Evolutionary conservation across 2,888 invertebrate species (phyloP), one percentile per base, ranked within the genome.

Genomic region (Ditylenchus weischeri): DNA sequence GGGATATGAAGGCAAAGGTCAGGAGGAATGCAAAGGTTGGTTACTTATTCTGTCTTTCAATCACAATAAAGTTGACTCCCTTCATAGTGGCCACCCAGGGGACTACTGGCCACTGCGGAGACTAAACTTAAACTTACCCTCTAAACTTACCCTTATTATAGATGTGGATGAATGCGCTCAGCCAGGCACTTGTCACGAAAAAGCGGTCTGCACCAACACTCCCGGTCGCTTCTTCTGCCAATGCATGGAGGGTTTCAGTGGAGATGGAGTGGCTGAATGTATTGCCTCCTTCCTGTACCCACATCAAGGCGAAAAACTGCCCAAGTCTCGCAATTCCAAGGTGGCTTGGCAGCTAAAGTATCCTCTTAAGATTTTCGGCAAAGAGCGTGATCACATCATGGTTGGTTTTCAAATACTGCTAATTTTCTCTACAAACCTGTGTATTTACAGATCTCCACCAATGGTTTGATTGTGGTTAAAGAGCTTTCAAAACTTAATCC

Each of bases 191-290:
- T 82, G 82, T 61, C 82, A 82, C 63, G 66, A 68, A 23, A 70
- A 79, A 50, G 82, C 82, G 15, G 63, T 71, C 15, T 82, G 82
- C 69, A 78, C 76, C 13, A 82, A 82, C 69, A 82, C 81, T 18
- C 82, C 82, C 5, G 82, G 82, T n/a, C 70, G 76, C 58, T 82
- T 70, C 68, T 82, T 81, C 72, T 82, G 82, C 66, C 76, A 80
- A 64, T 82, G 82, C 60, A 71, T 72, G 57, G 75, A 75, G 18
- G 81, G 81, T 58, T 81, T 75, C 71, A 71, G 72, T 60, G 81
- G 78, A 19, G 81, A 82, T 62, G 82, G 82, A 43, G 73, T 75
- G 15, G 72, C 64, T 10, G 76, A 78, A 21, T 82, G 82, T 67
- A 61, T 69, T 15, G 70, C 72, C 11, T 72, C 77, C 8, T 76